Evolutionary conservation across 2,888 invertebrate species (phyloP).

Genomic region (Lysandra bellargus): DNA sequence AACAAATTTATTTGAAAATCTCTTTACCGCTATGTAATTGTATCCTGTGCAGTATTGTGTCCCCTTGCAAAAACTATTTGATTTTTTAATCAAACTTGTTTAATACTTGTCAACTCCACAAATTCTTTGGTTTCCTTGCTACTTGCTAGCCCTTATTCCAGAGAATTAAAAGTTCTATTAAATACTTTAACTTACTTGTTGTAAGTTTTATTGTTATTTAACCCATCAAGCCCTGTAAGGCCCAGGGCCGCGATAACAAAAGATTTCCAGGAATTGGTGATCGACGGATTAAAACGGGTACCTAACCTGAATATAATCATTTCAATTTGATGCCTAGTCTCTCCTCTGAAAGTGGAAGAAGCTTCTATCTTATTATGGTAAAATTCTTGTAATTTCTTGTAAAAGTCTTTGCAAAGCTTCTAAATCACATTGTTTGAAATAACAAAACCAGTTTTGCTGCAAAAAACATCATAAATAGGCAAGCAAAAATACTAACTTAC

Average conservation of each 20-base stretch:
- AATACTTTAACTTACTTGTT: no score
- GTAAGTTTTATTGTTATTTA: no score
- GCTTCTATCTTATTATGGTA: neutral
- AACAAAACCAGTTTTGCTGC: neutral
- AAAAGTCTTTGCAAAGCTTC: neutral
- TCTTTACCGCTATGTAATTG: conserved; percentile 1
- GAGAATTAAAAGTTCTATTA: no score
- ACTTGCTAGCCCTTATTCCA: neutral
- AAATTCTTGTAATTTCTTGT: no score
- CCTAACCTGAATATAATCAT: neutral
- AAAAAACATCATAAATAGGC: neutral
- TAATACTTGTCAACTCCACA: no score
- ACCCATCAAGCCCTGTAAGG: no score
- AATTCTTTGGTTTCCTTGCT: neutral
- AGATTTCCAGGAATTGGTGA: no score
- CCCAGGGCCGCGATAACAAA: no score
- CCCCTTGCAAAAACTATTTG: neutral
- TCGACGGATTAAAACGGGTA: no score
- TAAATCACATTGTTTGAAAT: neutral
- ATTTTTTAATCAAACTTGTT: neutral
- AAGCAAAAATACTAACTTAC: neutral
- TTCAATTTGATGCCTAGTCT: neutral
- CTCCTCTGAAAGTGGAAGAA: neutral
- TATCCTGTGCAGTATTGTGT: neutral
- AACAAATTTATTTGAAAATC: neutral